These are phyloP conservation scores for Xiphophorus birchmanni DNA, from an alignment of 2,797 vertebrate species.

Conservation along the genomic window DNA sequence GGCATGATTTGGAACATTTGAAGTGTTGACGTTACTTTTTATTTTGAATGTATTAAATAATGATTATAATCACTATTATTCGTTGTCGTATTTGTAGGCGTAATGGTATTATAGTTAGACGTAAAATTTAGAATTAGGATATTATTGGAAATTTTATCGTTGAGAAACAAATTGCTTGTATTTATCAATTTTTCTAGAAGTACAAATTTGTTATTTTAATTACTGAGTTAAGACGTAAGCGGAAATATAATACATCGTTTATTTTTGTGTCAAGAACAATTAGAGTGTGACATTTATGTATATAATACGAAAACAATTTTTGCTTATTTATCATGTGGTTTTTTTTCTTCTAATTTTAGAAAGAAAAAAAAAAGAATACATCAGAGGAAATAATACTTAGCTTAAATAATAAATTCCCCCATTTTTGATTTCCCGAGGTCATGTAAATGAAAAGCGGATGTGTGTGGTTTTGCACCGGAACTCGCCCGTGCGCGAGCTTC, in stretches of 20 bases:
- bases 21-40: neutral
- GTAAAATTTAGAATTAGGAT: neutral
- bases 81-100: too few relatives aligned
- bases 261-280: neutral
- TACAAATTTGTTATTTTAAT: neutral
- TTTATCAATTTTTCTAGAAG: neutral
- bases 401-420: neutral
- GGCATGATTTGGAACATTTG: neutral
- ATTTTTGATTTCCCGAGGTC: neutral
- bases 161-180: neutral
- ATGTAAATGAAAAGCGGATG: neutral
- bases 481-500: constrained; percentile 40
- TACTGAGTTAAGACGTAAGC: neutral
- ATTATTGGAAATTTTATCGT: neutral
- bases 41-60: too few relatives aligned
- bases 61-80: neutral
- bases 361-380: neutral
- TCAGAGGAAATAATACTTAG: neutral
- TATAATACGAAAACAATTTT: neutral
- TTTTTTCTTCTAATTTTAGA: neutral
- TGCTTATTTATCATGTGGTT: neutral
- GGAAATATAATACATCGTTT: neutral
- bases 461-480: constrained; percentile 6
- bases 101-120: neutral
- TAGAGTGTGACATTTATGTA: neutral